Evolutionary conservation across 2,888 invertebrate species (phyloP), one percentile per base, ranked within the genome.

Genomic region (Chaetogeoica ovagalla): DNA sequence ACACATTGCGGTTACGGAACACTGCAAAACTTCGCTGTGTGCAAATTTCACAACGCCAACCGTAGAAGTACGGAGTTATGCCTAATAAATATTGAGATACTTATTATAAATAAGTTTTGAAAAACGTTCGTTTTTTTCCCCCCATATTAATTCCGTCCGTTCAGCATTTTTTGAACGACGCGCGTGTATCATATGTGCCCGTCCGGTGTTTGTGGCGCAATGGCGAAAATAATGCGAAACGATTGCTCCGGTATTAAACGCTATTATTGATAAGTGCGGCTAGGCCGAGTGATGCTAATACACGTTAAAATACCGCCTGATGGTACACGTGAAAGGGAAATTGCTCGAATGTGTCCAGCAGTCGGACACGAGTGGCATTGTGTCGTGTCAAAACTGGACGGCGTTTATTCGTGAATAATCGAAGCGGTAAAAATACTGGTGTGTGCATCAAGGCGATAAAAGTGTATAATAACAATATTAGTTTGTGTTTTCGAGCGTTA

Each of bases 371-470:
- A 55, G 55, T 19, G 55, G 30, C 30, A 37, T 15, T 0, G 23
- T 48, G 21, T 8, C 21, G 21, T 48, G 21, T 66, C 43, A 19
- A n/a, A 39, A 65, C 65, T 43, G 65, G 8, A 43, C 9, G 65
- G 65, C 19, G 9, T 69, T 52, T 52, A 19, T 69, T 55, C 69
- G 19, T 55, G 30, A 52, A 69, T 52, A 52, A 55, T 70, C 43
- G 43, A 60, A 60, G 21, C 39, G 21, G 9, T 30, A 71, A 71
- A 48, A 23, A 60, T 21, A 17, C 7, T 21, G 17, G 17, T 30
- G n/a, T 30, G n/a, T 23, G 39, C 11, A 43, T 48, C 60, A 43
- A 60, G 11, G 43, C 59, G n/a, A 71, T 71, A 59, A 59, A 43
- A 59, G 39, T 57, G 37, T n/a, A 21, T 17, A 30, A 30, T 30